phyloP scores from a whole-genome alignment of 2,888 invertebrate genomes.

The Oxycera nigricornis region DNA sequence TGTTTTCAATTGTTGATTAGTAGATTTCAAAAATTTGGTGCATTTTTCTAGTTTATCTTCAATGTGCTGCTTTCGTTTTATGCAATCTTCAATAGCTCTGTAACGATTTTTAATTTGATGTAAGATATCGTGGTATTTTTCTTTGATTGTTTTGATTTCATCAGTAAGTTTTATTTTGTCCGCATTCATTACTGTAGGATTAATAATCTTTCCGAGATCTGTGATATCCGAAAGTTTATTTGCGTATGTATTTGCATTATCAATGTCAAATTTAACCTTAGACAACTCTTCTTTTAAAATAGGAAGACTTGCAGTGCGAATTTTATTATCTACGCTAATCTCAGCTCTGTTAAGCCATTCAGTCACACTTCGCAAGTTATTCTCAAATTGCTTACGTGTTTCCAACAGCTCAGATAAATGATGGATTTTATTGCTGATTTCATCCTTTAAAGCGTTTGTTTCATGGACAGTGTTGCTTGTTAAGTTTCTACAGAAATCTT shows the following conservation, averaged over 20 bases:
- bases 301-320: constrained; percentile 80
- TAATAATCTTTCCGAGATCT: constrained; percentile 81
- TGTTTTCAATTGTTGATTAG: constrained; percentile 84
- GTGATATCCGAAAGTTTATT: constrained; percentile 76
- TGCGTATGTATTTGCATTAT: constrained; percentile 75
- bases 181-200: constrained; percentile 81
- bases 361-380: constrained; percentile 78
- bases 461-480: constrained; percentile 67
- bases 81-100: constrained; percentile 75
- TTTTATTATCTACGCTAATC: constrained; percentile 81
- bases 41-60: constrained; percentile 81
- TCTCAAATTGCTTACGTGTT: constrained; percentile 82
- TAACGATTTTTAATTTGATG: constrained; percentile 79
- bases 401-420: constrained; percentile 76
- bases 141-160: constrained; percentile 77
- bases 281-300: constrained; percentile 85
- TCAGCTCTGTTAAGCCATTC: constrained; percentile 93
- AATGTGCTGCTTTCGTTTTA: constrained; percentile 82
- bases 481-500: neutral
- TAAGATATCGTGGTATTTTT: constrained; percentile 77
- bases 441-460: constrained; percentile 75
- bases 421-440: constrained; percentile 75
- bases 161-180: constrained; percentile 85
- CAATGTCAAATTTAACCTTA: constrained; percentile 82
- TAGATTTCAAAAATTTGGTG: constrained; percentile 77